Base-by-base conservation (phyloP, 1,140 invertebrate species). In the Ganaspis sp. region DNA sequence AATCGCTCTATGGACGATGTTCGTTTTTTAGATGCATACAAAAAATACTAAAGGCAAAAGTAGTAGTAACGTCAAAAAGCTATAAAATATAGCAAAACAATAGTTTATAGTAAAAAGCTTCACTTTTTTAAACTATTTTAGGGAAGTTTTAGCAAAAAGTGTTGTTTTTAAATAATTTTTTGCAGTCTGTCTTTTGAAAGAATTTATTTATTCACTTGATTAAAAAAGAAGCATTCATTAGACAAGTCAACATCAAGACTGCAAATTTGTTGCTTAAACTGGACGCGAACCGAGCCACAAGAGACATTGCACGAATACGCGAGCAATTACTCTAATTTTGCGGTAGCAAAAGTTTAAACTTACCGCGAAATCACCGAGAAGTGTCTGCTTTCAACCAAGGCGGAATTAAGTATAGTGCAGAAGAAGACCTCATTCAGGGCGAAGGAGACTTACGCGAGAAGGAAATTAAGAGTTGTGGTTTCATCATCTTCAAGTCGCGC, bases 261-360 rank as follows among this genome's bases (percentile, higher is more conserved):
- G 45, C 15, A n/a, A 6, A 49, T 15, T 23, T 54, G 21, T 54
- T 54, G 53, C 21, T 17, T 54, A 54, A 54, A 54, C 19, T 54
- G 6, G 19, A 54, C 23, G 21, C 9, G 29, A 64, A 29, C 11
- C 8, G 54, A 64, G 54, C 21, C 15, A 64, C 21, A 26, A 64
- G 58, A 69, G 76, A 69, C 72, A 73, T 82, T 74, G 69, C 64
- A 69, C 53, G 17, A 34, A 49, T 77, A 71, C 49, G 21, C 40
- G 42, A 12, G 72, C 79, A 70, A 79, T 81, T 83, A 79, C 73
- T 79, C 75, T 75, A 77, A 83, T 83, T 79, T 74, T 40, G 42
- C 19, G 75, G 70, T 26, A 53, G 53, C 19, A 45, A 71, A 73
- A 70, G 72, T 73, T 77, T 69, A 26, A 64, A 64, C 21, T 58